Evolutionary conservation across 1,140 invertebrate species (phyloP).

Genomic region (Sminthurinus signatus): DNA sequence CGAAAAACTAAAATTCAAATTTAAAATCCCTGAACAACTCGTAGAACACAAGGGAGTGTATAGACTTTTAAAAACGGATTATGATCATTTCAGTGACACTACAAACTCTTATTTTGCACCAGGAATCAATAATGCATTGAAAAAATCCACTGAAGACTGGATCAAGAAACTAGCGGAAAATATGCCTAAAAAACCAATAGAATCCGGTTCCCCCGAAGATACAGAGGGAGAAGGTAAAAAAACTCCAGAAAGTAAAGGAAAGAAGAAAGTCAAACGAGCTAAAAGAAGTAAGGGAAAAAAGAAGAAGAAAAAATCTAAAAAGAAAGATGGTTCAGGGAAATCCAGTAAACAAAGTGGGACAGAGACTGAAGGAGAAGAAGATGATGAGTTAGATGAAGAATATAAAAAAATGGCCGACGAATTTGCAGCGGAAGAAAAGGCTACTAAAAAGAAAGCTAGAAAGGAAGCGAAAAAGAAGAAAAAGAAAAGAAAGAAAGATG

Average conservation of each 20-base stretch:
- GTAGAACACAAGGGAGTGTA: constrained; percentile 25
- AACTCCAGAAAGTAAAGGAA: constrained; percentile 20
- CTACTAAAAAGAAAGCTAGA: too few relatives aligned
- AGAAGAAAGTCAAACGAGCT: constrained; percentile 13
- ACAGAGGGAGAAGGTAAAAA: constrained; percentile 21
- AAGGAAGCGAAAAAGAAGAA: constrained; percentile 9
- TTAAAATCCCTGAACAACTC: constrained; percentile 32
- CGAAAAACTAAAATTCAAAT: constrained; percentile 27
- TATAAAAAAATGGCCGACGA: constrained; percentile 1
- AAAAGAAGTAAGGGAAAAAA: constrained; percentile 7
- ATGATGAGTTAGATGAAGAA: constrained; percentile 19
- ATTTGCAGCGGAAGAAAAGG: neutral
- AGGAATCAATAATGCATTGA: constrained; percentile 24
- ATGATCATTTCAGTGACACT: constrained; percentile 33
- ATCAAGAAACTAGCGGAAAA: constrained; percentile 5
- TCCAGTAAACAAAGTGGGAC: neutral
- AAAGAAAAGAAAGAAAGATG: constrained; percentile 13
- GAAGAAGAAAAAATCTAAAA: constrained; percentile 14
- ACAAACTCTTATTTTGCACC: constrained; percentile 29
- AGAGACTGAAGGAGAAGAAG: neutral
- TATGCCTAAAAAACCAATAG: neutral
- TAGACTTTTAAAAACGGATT: constrained; percentile 30
- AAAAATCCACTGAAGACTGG: constrained; percentile 30
- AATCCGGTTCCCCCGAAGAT: constrained; percentile 8
- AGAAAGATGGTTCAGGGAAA: constrained; percentile 18